Base-by-base conservation (phyloP, 2,888 invertebrate genomes). In the Leptinotarsa peninsularis region DNA sequence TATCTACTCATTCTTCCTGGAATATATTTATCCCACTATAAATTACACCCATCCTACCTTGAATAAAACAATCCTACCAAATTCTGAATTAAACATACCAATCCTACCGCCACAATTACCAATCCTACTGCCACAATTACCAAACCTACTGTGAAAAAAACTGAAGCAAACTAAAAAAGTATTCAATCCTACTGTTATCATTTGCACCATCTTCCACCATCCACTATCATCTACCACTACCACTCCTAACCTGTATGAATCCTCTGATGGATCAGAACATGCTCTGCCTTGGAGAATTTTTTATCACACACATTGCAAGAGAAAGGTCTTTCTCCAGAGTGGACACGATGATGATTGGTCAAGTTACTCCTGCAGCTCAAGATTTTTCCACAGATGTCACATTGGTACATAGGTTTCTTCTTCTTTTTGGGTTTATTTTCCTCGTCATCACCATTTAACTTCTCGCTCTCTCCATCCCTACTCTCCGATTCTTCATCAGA, bases 311-410 rank as follows among this genome's bases (percentile, higher is more conserved):
- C 70, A 70, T 83, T 81, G 71, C 86, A 86, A n/a, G 76, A 66
- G 75, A 81, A 85, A 0, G 83, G 84, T 49, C 81, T 83, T 27
- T 84, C 83, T 1, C 84, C 84, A 17, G 80, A 83, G 69, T 86
- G 86, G 14, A 71, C 72, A 23, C 79, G 71, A 73, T 82, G 78
- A 74, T 85, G 85, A 66, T 83, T 83, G 0, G 76, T 77, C 17
- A 86, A 77, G 76, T 83, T 84, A 17, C 83, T 82, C n/a, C 80
- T 81, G 49, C 81, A 79, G 49, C 81, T 82, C 23, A 84, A 73
- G 66, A 83, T 78, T 73, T 83, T 82, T 7, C 83, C 83, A 72
- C 86, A 86, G 15, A 82, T 74, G 73, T 85, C 83, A 71, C 86
- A 86, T 60, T 84, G 82, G 54, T 52, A 60, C 14, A 79, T 79